A percentile compares a stretch with the other conserved stretches of the same genome.
These are phyloP conservation scores for Phoeniculus purpureus DNA, from an alignment of 2,797 vertebrate genomes.

Conservation along the genomic window DNA sequence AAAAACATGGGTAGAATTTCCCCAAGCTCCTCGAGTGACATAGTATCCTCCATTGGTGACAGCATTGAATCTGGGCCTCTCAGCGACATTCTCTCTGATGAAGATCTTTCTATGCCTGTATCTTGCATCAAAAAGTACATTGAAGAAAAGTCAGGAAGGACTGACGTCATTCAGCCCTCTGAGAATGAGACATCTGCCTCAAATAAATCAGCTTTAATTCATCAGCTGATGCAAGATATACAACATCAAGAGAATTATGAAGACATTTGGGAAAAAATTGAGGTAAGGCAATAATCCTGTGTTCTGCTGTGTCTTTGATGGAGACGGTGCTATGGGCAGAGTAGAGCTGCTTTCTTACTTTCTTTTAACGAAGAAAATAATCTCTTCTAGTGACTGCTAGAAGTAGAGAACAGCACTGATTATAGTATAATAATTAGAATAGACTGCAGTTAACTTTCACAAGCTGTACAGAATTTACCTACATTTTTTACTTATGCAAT, in stretches of 20 bases:
- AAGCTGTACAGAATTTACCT: background rate
- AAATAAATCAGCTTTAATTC: conserved; percentile 82
- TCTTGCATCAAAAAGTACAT: conserved; percentile 68
- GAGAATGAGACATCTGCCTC: conserved; percentile 68
- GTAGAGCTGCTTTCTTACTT: background rate
- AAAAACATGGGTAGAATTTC: conserved; percentile 81
- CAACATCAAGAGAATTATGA: conserved; percentile 89
- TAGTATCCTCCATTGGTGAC: conserved; percentile 87
- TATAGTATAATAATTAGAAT: background rate
- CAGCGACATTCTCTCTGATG: conserved; percentile 90
- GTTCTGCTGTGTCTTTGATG: background rate
- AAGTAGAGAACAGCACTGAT: background rate
- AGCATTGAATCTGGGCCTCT: conserved; percentile 92
- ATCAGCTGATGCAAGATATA: conserved; percentile 89
- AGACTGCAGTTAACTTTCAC: background rate
- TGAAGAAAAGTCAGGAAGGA: conserved; percentile 60
- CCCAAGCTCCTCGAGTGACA: conserved; percentile 90
- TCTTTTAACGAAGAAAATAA: background rate
- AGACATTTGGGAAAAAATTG: conserved; percentile 91
- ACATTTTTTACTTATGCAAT: background rate
- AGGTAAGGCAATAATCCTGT: conserved; percentile 81
- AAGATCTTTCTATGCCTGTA: conserved; percentile 78
- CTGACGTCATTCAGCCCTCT: conserved; percentile 4
- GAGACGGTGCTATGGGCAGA: background rate
- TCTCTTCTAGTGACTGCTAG: background rate